phyloP scores from a whole-genome alignment of 2,888 invertebrate genomes.

The Aphidoletes aphidimyza region DNA sequence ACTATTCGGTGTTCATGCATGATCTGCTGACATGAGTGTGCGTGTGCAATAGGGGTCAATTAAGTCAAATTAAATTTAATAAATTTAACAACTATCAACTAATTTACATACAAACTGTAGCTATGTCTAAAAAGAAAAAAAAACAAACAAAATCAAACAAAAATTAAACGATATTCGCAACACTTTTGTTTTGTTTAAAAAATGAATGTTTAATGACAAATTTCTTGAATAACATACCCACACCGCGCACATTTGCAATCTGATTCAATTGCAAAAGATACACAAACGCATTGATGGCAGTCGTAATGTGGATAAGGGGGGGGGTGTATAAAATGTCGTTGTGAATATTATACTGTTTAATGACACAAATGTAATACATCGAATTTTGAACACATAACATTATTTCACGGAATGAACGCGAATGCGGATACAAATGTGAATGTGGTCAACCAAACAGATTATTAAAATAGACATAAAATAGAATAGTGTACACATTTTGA shows the following conservation, averaged over 20 bases:
- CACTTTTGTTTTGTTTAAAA: neutral
- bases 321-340: too few species aligned
- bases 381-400: too few species aligned
- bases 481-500: neutral
- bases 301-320: too few species aligned
- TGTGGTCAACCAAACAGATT: too few species aligned
- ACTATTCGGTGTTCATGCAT: neutral
- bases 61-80: constrained; percentile 68
- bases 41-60: constrained; percentile 65
- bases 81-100: constrained; percentile 66
- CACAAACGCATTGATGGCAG: too few species aligned
- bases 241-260: neutral
- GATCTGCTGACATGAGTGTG: neutral
- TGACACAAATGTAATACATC: too few species aligned
- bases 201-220: neutral
- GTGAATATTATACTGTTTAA: too few species aligned
- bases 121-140: constrained; percentile 58
- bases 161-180: neutral
- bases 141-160: too few species aligned
- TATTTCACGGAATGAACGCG: too few species aligned
- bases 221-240: neutral
- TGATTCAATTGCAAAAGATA: neutral
- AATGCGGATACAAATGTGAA: too few species aligned
- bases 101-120: constrained; percentile 62
- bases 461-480: constrained; percentile 6